Base-by-base conservation (phyloP, 2,888 invertebrate species). In the Miltochrista miniata region DNA sequence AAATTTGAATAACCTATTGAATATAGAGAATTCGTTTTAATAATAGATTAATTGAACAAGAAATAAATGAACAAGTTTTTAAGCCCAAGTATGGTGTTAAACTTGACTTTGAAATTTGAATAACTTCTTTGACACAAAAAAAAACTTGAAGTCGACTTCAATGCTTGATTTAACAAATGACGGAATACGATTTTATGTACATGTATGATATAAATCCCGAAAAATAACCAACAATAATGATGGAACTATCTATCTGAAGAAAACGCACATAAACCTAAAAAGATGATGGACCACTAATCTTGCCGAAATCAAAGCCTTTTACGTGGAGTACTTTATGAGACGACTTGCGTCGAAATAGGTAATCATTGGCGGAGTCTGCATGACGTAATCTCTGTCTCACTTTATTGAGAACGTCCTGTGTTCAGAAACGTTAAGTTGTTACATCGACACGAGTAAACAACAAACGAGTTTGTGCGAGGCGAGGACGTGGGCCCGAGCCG, bases 401-500 rank as follows among this genome's bases (percentile, higher is more conserved):
- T 71, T 74, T 72, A 76, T 76, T 76, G 74, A 74, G 74, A 74
- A 70, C 85, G 81, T 82, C 82, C 85, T 79, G 81, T 77, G 76
- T 82, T 80, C 74, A 70, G 67, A 76, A 81, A 79, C 79, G 81
- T 82, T 83, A 83, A 83, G 84, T 83, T 84, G 71, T 81, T 81
- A 80, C 79, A 80, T 80, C 75, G 76, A 65, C 72, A 64, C 82
- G 80, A 87, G 87, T 90, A 88, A 90, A 90, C 87, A 90, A 81
- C 79, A 90, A 90, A 90, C 90, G 81, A 84, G 90, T 90, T 89
- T 89, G 78, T 79, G 70, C 73, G 72, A 70, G 59, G 79, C 87
- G 87, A 90, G 90, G 90, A 89, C 90, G 90, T 87, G 84, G 85
- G 86, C 79, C 74, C 77, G 70, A 67, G 69, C 54, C 78, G 85